Evolutionary conservation across 2,888 invertebrate species (phyloP), one percentile per base, ranked within the genome.

Genomic region (Julus scanicus): DNA sequence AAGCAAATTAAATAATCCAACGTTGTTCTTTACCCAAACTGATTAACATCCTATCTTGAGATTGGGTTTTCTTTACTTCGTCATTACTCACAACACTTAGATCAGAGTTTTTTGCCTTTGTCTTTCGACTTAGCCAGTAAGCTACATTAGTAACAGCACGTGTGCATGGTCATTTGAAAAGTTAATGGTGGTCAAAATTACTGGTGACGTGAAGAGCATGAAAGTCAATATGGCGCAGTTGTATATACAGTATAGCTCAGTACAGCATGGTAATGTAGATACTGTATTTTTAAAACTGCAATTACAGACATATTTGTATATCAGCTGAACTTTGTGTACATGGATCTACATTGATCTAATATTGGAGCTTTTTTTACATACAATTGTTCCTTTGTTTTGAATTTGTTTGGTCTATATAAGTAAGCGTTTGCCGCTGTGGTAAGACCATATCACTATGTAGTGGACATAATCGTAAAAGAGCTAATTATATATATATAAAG

Each of bases 1-100:
- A 85, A 85, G 49, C 49, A 85, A 85, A 49, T 49, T 85, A 49
- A 49, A 53, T 49, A 86, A 57, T 86, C 86, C 80, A 80, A 80
- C 80, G 37, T 80, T 80, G 80, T 80, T 80, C 85, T 85, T 48
- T 48, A 85, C 57, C 39, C 86, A 20, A 86, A 86, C 53, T 86
- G 63, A 86, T 86, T 86, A 86, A 86, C 86, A 86, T 86, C 86
- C 86, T 86, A 86, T 57, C 63, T 86, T 29, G 86, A 86, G 57
- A 86, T 48, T 86, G 86, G 49, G 29, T 85, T 85, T 85, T 49
- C 48, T 49, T 85, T 85, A 85, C 49, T 85, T 49, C 48, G 49
- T 85, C 85, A 85, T 85, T 85, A 85, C 48, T 85, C 85, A 85
- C 85, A 49, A 85, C 85, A 85, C 44, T 80, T 80, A 80, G 80